phyloP scores from a whole-genome alignment of 2,797 vertebrate species.

The Poliocrania exsul region DNA sequence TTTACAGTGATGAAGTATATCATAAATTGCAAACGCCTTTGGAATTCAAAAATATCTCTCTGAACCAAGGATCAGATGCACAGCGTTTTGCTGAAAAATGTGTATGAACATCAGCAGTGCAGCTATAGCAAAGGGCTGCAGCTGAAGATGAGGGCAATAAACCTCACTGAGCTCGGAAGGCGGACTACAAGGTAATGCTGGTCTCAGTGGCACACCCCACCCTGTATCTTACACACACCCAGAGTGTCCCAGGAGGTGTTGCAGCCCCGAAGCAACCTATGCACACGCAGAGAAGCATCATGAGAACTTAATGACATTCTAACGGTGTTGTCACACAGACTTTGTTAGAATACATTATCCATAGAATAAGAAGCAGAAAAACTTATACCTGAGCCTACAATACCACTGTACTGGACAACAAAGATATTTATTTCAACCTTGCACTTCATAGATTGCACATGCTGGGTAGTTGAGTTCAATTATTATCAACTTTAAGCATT shows the following conservation, averaged over 20 bases:
- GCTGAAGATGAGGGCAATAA: neutral
- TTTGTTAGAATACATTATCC: neutral
- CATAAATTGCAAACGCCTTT: neutral
- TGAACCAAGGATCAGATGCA: neutral
- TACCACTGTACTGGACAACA: neutral
- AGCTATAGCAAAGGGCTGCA: neutral
- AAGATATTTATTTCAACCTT: neutral
- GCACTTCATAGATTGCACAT: neutral
- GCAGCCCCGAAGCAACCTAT: neutral
- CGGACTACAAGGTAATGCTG: neutral
- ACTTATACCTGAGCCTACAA: neutral
- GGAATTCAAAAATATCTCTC: neutral
- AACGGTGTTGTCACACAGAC: neutral
- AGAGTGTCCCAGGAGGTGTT: neutral
- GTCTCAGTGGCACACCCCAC: neutral
- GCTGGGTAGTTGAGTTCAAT: neutral
- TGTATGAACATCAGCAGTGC: accelerated
- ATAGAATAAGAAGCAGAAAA: neutral
- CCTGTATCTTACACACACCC: accelerated
- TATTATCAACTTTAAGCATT: neutral
- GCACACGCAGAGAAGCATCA: accelerated
- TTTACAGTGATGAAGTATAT: neutral
- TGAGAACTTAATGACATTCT: neutral
- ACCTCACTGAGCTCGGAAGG: neutral
- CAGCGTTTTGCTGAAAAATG: neutral